Percentiles rank a stretch among this genome's conserved stretches.
These are phyloP conservation scores for Scaptomyza flava DNA, from an alignment of 2,888 invertebrate species.

Conservation along the genomic window DNA sequence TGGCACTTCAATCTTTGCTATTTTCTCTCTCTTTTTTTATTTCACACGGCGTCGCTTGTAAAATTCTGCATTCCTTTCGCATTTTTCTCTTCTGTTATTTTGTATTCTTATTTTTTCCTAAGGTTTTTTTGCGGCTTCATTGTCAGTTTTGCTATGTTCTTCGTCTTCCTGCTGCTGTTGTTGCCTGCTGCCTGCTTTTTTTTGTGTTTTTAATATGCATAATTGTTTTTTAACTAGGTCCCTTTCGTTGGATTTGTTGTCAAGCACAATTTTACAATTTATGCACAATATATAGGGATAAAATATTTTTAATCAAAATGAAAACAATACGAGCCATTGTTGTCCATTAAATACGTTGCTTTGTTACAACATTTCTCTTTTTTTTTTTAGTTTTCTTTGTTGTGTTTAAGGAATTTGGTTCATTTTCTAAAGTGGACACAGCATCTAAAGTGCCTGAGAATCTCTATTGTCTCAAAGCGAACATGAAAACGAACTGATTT, in stretches of 20 bases:
- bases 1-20: constrained; percentile 72
- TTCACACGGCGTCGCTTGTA: constrained; percentile 46
- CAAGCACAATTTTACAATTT: constrained; percentile 61
- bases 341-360: constrained; percentile 58
- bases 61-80: constrained; percentile 70
- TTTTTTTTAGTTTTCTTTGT: background rate
- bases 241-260: constrained; percentile 1
- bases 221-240: constrained; percentile 74
- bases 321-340: constrained; percentile 73
- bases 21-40: constrained; percentile 24
- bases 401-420: constrained; percentile 26
- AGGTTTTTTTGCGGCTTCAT: constrained; percentile 73
- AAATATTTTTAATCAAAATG: constrained; percentile 70
- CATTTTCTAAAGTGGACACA: constrained; percentile 61
- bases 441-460: constrained; percentile 24
- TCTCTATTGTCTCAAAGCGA: constrained; percentile 52
- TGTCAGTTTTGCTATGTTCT: constrained; percentile 61
- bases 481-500: constrained; percentile 36
- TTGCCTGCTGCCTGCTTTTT: constrained; percentile 16
- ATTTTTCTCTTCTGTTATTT: constrained; percentile 33
- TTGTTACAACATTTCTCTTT: constrained; percentile 36
- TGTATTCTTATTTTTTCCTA: constrained; percentile 34
- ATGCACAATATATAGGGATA: constrained; percentile 54
- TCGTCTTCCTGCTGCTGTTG: constrained; percentile 1
- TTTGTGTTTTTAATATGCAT: constrained; percentile 77